phyloP scores from a whole-genome alignment of 2,888 invertebrate genomes.

The Dyspetes luteomarginatus region DNA sequence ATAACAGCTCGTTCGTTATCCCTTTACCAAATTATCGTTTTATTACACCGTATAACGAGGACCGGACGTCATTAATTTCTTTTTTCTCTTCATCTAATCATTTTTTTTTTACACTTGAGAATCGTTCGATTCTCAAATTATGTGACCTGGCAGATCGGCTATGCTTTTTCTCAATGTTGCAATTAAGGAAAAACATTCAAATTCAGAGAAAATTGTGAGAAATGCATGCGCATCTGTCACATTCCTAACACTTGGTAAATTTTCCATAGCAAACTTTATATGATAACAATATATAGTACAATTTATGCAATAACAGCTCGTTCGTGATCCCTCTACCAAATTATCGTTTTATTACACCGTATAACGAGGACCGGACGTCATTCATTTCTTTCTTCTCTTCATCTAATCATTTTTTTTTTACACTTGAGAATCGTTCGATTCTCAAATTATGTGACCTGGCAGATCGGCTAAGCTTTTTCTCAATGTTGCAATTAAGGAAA shows the following conservation, averaged over 20 bases:
- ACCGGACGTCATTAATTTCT: slow-evolving; percentile 51
- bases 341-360: slow-evolving; percentile 32
- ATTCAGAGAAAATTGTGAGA: too few species aligned
- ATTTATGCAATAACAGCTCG: too few species aligned
- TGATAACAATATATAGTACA: too few species aligned
- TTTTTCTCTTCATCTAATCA: background rate
- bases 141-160: background rate
- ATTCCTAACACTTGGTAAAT: too few species aligned
- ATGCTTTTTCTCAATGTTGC: slow-evolving; percentile 28
- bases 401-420: background rate
- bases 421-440: slow-evolving; percentile 22
- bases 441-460: background rate
- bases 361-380: slow-evolving; percentile 33
- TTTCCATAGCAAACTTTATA: too few species aligned
- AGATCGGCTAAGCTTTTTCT: slow-evolving; percentile 2
- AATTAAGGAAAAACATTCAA: too few species aligned
- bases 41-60: slow-evolving; percentile 21
- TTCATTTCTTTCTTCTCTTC: slow-evolving; percentile 38
- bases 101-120: background rate
- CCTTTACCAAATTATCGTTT: slow-evolving; percentile 35
- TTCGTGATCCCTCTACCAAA: slow-evolving; percentile 19
- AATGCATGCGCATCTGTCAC: too few species aligned
- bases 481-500: slow-evolving; percentile 47
- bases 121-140: slow-evolving; percentile 27
- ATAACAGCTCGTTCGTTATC: slow-evolving; percentile 19